phyloP scores from a whole-genome alignment of 2,113 vertebrate species.

The Leptocoma aspasia region DNA sequence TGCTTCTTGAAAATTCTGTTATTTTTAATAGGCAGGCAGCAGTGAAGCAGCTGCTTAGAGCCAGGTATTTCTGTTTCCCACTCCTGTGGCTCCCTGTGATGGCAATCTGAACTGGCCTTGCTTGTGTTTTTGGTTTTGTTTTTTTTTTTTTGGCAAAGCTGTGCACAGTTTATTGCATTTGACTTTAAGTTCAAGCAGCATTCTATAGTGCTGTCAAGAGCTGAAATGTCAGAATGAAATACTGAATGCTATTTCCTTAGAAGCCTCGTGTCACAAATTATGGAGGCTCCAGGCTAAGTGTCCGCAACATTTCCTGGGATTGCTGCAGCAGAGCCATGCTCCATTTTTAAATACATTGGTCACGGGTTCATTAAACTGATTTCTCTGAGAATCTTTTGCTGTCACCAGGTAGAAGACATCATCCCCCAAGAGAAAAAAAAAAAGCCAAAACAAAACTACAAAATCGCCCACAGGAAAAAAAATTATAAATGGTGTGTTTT shows the following conservation, averaged over 20 bases:
- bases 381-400: slow-evolving; percentile 14
- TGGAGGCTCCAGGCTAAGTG: slow-evolving; percentile 14
- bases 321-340: background rate
- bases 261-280: slow-evolving; percentile 3
- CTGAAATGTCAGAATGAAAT: slow-evolving; percentile 19
- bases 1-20: background rate
- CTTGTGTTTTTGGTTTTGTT: background rate
- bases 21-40: background rate
- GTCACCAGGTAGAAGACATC: background rate
- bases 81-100: background rate
- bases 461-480: background rate
- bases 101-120: background rate
- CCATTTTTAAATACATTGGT: background rate
- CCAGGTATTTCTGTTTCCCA: background rate
- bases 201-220: background rate
- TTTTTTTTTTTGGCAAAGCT: background rate
- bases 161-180: background rate
- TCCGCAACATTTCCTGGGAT: background rate
- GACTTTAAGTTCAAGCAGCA: background rate
- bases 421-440: background rate
- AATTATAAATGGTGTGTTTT: background rate
- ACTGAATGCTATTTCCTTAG: slow-evolving; percentile 3
- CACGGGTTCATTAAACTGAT: background rate
- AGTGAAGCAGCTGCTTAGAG: background rate
- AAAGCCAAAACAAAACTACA: background rate